These are phyloP conservation scores for Rhagoletis zephyria DNA, from an alignment of 1,140 invertebrate species.

Conservation along the genomic window DNA sequence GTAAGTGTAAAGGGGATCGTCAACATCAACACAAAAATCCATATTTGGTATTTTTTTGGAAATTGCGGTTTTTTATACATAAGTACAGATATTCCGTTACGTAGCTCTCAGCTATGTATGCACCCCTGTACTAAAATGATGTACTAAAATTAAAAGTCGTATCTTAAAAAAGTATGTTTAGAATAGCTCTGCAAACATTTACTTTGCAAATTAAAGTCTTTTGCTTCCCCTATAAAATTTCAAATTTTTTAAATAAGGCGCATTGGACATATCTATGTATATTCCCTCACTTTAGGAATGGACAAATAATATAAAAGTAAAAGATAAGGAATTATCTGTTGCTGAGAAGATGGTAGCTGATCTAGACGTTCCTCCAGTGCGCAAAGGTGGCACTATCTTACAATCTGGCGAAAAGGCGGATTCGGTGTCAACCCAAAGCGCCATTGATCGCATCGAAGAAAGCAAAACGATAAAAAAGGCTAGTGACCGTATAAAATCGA, in stretches of 20 bases:
- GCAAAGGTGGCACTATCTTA: constrained; percentile 61
- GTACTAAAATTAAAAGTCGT: too few relatives aligned
- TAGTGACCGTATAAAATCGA: constrained; percentile 65
- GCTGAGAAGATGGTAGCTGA: constrained; percentile 1
- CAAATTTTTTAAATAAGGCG: too few relatives aligned
- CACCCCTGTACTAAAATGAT: too few relatives aligned
- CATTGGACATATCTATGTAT: background rate
- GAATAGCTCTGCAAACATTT: too few relatives aligned
- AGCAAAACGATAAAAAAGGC: background rate
- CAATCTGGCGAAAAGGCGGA: constrained; percentile 53
- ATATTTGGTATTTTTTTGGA: too few relatives aligned
- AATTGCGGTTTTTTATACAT: too few relatives aligned
- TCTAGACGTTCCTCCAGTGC: constrained; percentile 62
- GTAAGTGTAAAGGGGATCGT: constrained; percentile 54
- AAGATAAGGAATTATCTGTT: constrained; percentile 68
- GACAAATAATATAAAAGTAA: constrained; percentile 73
- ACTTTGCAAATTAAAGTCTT: too few relatives aligned
- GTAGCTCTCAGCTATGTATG: too few relatives aligned
- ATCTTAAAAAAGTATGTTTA: too few relatives aligned
- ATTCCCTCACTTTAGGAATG: constrained; percentile 67
- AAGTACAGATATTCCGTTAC: too few relatives aligned
- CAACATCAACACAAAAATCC: too few relatives aligned
- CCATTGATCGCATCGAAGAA: background rate
- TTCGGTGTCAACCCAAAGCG: background rate
- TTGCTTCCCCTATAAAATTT: too few relatives aligned